These are phyloP conservation scores for Volucella bombylans DNA, from an alignment of 2,888 invertebrate genomes.

Conservation along the genomic window DNA sequence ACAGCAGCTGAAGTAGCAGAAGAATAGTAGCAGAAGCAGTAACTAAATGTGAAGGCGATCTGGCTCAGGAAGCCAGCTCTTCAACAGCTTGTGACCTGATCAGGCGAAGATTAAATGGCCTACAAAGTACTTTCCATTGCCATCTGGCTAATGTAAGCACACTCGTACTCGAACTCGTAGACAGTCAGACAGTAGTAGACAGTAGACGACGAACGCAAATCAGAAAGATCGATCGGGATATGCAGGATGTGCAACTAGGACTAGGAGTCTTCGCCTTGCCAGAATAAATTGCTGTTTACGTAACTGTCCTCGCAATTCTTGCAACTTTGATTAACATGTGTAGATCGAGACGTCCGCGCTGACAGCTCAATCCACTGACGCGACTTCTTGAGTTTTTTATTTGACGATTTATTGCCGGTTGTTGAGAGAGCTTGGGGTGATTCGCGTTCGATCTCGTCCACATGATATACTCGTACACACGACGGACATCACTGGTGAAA, in stretches of 20 bases:
- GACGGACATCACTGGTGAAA: background rate
- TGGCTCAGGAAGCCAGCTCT: constrained; percentile 43
- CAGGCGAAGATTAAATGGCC: constrained; percentile 70
- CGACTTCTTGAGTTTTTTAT: constrained; percentile 65
- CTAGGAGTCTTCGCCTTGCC: constrained; percentile 37
- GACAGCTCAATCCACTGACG: constrained; percentile 73
- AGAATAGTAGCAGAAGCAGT: constrained; percentile 2
- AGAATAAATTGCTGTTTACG: constrained; percentile 72
- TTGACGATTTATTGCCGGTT: constrained; percentile 71
- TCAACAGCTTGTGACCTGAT: constrained; percentile 63
- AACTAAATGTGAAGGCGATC: constrained; percentile 54
- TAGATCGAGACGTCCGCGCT: constrained; percentile 72
- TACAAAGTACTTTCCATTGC: constrained; percentile 68
- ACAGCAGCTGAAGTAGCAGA: background rate
- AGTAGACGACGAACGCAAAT: constrained; percentile 61
- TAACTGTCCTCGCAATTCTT: constrained; percentile 73
- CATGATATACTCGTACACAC: constrained; percentile 30
- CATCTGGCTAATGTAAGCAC: constrained; percentile 60
- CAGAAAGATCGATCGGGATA: constrained; percentile 69
- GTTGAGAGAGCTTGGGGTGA: constrained; percentile 57
- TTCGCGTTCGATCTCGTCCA: constrained; percentile 54
- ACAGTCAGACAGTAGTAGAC: constrained; percentile 47
- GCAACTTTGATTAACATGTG: constrained; percentile 73
- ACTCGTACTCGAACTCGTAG: constrained; percentile 15
- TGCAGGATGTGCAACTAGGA: constrained; percentile 61